Evolutionary conservation across 2,113 vertebrate species (phyloP).

Genomic region (Pantherophis guttatus): DNA sequence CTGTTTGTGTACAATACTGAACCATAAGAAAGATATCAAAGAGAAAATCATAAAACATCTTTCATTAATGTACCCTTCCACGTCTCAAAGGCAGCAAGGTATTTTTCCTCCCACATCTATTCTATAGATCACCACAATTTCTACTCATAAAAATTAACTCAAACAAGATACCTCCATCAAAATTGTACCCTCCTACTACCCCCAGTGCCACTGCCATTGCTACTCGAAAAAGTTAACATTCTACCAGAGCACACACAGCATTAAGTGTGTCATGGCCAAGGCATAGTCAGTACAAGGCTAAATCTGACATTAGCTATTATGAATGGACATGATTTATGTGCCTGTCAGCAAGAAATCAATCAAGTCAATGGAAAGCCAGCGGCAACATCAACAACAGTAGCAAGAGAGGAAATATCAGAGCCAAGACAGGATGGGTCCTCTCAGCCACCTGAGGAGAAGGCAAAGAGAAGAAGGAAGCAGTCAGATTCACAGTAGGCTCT

Average conservation of each 20-base stretch:
- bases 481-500: slow-evolving; percentile 31
- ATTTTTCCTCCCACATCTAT: neutral
- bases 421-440: slow-evolving; percentile 64
- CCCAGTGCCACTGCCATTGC: neutral
- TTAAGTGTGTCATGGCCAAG: slow-evolving; percentile 58
- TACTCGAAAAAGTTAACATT: slow-evolving; percentile 39
- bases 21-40: neutral
- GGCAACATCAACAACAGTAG: slow-evolving; percentile 68
- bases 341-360: slow-evolving; percentile 68
- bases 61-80: neutral
- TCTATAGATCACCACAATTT: slow-evolving; percentile 6
- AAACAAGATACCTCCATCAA: slow-evolving; percentile 51
- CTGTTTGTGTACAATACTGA: neutral
- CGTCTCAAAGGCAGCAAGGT: neutral
- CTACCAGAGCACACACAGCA: slow-evolving; percentile 41
- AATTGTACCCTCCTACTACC: slow-evolving; percentile 6
- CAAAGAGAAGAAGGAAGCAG: slow-evolving; percentile 63
- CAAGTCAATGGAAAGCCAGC: slow-evolving; percentile 61
- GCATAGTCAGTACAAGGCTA: slow-evolving; percentile 59
- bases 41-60: neutral
- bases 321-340: slow-evolving; percentile 64
- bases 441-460: slow-evolving; percentile 54
- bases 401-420: slow-evolving; percentile 61
- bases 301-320: slow-evolving; percentile 56
- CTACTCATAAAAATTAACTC: slow-evolving; percentile 41